Evolutionary conservation across 2,888 invertebrate species (phyloP), one percentile per base, ranked within the genome.

Genomic region (Seira musarum): DNA sequence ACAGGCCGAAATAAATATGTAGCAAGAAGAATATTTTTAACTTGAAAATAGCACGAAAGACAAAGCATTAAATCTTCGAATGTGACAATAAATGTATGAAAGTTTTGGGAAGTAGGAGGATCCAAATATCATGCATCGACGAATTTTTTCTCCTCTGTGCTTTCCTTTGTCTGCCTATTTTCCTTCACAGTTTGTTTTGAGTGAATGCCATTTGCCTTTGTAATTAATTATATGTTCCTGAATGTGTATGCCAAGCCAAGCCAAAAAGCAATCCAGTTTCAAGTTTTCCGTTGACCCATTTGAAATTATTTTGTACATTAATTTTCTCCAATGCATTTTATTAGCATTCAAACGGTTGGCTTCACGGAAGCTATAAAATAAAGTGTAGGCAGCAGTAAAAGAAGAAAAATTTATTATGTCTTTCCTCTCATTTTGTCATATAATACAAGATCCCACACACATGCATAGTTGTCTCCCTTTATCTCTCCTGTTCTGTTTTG

Each of bases 151-250:
- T 2, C 13, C 2, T 13, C 2, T 53, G 15, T 13, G 53, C 2
- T n/a, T 53, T 53, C 53, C 53, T 30, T 30, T 30, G 30, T 30
- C 30, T 30, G 3, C 8, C 3, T 30, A 5, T 30, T 8, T 30
- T 30, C 30, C 8, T 8, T 30, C 6, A 13, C 40, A 53, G 53
- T 17, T 53, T 17, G 53, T 53, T 53, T 53, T 53, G 53, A 53
- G 53, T n/a, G 53, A 17, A 13, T 53, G 53, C 53, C 53, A 53
- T 53, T 13, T 53, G 53, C 53, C 53, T 8, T n/a, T n/a, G 17
- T 53, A 53, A 53, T 53, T 53, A 53, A 53, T 53, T 53, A 53
- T 53, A 30, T 30, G 30, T 53, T 13, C 53, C 17, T 53, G 53
- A 8, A 40, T 53, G 53, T 53, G 15, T 13, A 8, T 13, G 17